These are phyloP conservation scores for Tinea pellionella DNA, from an alignment of 2,888 invertebrate genomes.

Conservation along the genomic window DNA sequence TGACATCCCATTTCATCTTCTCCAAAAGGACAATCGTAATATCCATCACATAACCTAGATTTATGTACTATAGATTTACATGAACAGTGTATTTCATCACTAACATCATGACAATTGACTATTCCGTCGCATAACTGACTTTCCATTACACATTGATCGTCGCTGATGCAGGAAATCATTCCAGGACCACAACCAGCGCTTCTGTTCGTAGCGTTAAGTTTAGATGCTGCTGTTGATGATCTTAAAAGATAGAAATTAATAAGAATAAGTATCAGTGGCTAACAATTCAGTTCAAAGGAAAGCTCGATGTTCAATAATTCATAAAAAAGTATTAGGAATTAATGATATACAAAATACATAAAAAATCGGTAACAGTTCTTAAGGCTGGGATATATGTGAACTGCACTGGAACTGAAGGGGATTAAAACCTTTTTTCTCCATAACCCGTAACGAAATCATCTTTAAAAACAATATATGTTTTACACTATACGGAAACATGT, in stretches of 20 bases:
- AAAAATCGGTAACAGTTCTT: no score
- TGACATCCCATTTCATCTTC: conserved; percentile 86
- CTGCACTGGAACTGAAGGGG: no score
- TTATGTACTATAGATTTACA: conserved; percentile 77
- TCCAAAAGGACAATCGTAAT: conserved; percentile 83
- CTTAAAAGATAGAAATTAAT: background rate
- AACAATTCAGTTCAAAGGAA: no score
- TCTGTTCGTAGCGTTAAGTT: conserved; percentile 21
- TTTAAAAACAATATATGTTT: no score
- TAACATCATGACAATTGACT: conserved; percentile 80
- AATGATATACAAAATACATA: no score
- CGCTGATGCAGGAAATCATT: conserved; percentile 35
- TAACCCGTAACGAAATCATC: no score
- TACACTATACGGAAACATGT: no score
- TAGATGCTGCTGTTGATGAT: background rate
- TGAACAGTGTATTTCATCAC: conserved; percentile 80
- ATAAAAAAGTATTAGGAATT: no score
- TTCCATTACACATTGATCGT: conserved; percentile 63
- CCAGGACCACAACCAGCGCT: conserved; percentile 37
- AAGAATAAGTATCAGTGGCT: background rate
- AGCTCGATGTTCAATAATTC: no score
- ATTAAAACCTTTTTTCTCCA: no score
- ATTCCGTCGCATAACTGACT: conserved; percentile 77
- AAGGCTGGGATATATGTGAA: no score
- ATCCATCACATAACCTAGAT: conserved; percentile 81